Evolutionary conservation across 2,888 invertebrate genomes (phyloP), one percentile per base, ranked within the genome.

Genomic region (Drosophila anceps): DNA sequence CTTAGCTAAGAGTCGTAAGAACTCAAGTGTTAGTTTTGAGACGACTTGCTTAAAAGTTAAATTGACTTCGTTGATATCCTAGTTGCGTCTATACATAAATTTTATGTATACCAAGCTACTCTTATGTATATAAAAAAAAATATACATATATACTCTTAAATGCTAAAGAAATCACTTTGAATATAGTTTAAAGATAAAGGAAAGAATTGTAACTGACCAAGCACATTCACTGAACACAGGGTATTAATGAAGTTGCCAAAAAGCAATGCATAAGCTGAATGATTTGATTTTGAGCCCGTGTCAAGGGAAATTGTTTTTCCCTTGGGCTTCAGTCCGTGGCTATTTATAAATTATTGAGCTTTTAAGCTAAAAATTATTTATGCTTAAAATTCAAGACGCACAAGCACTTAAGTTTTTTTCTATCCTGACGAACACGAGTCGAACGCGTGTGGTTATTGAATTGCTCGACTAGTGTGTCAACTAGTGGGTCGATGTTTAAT

Each of bases 401-500:
- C 37, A 50, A 55, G 57, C 29, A 51, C 57, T 60, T 31, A 37
- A 54, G 33, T 62, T 9, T 50, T 50, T 46, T 27, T 20, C 15
- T 27, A 8, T 15, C 12, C 27, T 44, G 20, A 0, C 60, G 41
- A 58, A 35, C 55, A 41, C 35, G 37, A 59, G 50, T 41, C 18
- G 35, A 24, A n/a, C 24, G 53, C 55, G 51, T 66, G 73, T 27
- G 61, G 53, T n/a, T 48, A 33, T 58, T 63, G 79, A 59, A 67
- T 59, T 43, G 39, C 4, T n/a, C 12, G 24, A 8, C 15, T 15
- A 48, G 55, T 74, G 37, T 15, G 24, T 7, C 33, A 41, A 9
- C 18, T 20, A 37, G 48, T 76, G 46, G 13, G n/a, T 15, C 9
- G 35, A 27, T 35, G 60, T 84, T 88, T 86, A 88, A 88, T 83